These are phyloP conservation scores for Gallinago jamesoni DNA, from an alignment of 2,113 vertebrate genomes.

Conservation along the genomic window DNA sequence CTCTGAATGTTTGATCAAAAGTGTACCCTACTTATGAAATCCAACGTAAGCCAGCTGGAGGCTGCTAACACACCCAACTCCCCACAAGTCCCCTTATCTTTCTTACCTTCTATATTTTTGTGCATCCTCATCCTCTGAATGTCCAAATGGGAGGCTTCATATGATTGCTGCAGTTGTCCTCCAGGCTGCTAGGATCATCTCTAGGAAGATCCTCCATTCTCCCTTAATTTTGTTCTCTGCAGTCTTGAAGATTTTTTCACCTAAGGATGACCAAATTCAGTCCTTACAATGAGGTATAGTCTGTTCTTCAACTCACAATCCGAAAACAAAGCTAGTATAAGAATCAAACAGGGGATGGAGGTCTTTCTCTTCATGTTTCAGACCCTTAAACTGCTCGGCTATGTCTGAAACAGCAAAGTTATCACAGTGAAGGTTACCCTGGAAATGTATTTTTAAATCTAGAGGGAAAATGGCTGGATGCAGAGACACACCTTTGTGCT, in stretches of 20 bases:
- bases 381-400: background rate
- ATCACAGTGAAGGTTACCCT: background rate
- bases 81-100: background rate
- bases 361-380: background rate
- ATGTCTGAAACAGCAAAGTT: background rate
- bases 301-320: background rate
- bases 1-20: background rate
- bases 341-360: background rate
- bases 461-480: background rate
- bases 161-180: background rate
- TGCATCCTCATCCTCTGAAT: background rate
- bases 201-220: background rate
- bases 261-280: background rate
- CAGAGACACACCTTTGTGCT: background rate
- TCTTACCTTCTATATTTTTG: background rate
- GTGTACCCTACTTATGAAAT: background rate
- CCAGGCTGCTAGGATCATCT: background rate
- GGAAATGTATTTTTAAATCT: background rate
- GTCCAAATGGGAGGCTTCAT: background rate
- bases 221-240: background rate
- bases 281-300: background rate
- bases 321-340: background rate
- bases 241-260: background rate
- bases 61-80: background rate
- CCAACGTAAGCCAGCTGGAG: background rate